Percentiles rank a stretch among this genome's conserved stretches.
Conservation (phyloP, 1,140 invertebrate genomes). For the Caerostris darwini region DNA sequence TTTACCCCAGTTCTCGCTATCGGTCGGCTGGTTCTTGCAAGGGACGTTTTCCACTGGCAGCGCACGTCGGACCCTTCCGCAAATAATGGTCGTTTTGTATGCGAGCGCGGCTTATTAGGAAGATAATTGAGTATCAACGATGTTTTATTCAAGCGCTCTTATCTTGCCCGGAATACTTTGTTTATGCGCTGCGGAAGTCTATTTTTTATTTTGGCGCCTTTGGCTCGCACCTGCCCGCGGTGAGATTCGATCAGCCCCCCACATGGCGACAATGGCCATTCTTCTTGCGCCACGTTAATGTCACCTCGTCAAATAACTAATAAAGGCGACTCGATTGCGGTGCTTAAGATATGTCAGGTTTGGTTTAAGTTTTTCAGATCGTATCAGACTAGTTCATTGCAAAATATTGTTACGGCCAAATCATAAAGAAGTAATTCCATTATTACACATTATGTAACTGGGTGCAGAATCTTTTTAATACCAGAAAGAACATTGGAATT, state of each 20-base stretch:
- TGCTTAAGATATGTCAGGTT: too few species aligned
- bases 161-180: constrained; percentile 40
- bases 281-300: background rate
- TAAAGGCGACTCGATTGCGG: background rate
- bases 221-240: background rate
- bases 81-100: constrained; percentile 65
- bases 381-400: too few species aligned
- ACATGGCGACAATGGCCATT: background rate
- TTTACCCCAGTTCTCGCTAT: constrained; percentile 1
- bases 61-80: constrained; percentile 19
- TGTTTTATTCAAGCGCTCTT: constrained; percentile 73
- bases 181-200: constrained; percentile 16
- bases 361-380: too few species aligned
- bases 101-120: constrained; percentile 50
- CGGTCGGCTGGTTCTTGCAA: background rate
- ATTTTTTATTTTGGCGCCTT: constrained; percentile 55
- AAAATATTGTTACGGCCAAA: too few species aligned
- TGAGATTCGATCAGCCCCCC: background rate
- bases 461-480: too few species aligned
- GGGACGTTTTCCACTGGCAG: background rate
- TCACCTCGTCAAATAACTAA: background rate
- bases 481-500: too few species aligned
- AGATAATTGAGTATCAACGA: constrained; percentile 73
- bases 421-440: too few species aligned
- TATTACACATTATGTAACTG: too few species aligned